Conservation (phyloP, 2,797 vertebrate genomes). For the Hippocampus kuda region DNA sequence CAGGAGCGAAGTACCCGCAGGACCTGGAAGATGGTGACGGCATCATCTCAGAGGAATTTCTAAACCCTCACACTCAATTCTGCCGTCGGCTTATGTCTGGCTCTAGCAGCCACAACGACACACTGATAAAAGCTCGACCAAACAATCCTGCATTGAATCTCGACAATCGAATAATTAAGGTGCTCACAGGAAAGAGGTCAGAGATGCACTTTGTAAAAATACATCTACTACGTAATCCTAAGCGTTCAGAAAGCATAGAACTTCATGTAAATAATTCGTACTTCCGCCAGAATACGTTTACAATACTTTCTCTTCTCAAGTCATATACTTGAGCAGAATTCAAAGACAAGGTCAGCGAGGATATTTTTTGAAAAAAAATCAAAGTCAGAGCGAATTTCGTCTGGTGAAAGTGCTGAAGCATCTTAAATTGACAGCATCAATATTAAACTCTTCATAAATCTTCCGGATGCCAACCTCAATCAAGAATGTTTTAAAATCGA, state of each 20-base stretch:
- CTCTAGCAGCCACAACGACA: constrained; percentile 22
- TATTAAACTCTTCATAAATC: constrained; percentile 17
- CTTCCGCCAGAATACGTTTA: constrained; percentile 10
- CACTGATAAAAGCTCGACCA: constrained; percentile 35
- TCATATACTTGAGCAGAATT: constrained; percentile 5
- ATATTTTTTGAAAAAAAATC: background rate
- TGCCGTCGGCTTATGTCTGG: constrained; percentile 32
- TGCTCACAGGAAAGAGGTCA: background rate
- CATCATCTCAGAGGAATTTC: constrained; percentile 55
- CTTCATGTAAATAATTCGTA: background rate
- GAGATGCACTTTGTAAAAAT: background rate
- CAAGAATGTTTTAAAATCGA: background rate
- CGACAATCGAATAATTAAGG: background rate
- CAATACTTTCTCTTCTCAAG: constrained; percentile 9
- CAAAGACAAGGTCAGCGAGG: constrained; percentile 22
- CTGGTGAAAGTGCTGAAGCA: background rate
- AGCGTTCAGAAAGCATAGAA: background rate
- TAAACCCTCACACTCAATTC: constrained; percentile 42
- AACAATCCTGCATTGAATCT: constrained; percentile 20
- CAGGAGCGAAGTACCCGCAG: constrained; percentile 30
- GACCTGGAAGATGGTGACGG: constrained; percentile 45
- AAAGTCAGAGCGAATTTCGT: constrained; percentile 27
- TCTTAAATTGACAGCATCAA: background rate
- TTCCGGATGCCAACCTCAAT: background rate
- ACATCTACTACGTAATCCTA: background rate